Evolutionary conservation across 2,797 vertebrate species (phyloP).

Genomic region (Galagoides demidoff): DNA sequence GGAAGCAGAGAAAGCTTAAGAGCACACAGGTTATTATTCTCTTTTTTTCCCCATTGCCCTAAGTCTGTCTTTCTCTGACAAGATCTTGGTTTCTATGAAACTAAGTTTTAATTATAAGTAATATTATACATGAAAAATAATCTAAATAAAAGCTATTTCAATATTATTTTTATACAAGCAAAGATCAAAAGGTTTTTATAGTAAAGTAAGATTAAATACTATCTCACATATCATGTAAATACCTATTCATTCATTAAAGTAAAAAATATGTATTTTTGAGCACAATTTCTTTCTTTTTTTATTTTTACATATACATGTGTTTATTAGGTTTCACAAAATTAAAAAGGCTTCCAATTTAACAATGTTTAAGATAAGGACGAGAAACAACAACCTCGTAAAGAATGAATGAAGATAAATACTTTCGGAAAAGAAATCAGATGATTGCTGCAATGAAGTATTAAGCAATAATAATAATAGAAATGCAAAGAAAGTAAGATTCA

Average conservation of each 20-base stretch:
- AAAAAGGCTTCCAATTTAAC: too few relatives aligned
- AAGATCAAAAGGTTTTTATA: neutral
- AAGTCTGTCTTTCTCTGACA: neutral
- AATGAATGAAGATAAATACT: too few relatives aligned
- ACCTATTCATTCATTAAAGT: neutral
- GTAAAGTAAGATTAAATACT: neutral
- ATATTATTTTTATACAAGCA: neutral
- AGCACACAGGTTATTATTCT: neutral
- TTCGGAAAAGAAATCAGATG: too few relatives aligned
- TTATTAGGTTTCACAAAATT: too few relatives aligned
- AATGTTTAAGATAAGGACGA: too few relatives aligned
- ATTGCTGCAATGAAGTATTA: too few relatives aligned
- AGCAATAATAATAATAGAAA: too few relatives aligned
- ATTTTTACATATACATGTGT: too few relatives aligned
- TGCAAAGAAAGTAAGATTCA: too few relatives aligned
- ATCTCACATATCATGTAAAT: neutral
- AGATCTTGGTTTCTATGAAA: neutral
- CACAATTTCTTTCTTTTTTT: neutral
- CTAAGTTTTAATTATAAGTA: neutral
- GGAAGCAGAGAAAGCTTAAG: neutral
- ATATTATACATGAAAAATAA: conserved; percentile 1
- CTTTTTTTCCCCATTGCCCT: neutral
- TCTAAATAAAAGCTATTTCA: neutral
- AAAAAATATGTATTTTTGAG: neutral
- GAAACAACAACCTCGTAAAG: too few relatives aligned